Percentiles rank a stretch among this genome's conserved stretches.
phyloP scores from a whole-genome alignment of 2,113 vertebrate genomes.

The Chaenocephalus aceratus region DNA sequence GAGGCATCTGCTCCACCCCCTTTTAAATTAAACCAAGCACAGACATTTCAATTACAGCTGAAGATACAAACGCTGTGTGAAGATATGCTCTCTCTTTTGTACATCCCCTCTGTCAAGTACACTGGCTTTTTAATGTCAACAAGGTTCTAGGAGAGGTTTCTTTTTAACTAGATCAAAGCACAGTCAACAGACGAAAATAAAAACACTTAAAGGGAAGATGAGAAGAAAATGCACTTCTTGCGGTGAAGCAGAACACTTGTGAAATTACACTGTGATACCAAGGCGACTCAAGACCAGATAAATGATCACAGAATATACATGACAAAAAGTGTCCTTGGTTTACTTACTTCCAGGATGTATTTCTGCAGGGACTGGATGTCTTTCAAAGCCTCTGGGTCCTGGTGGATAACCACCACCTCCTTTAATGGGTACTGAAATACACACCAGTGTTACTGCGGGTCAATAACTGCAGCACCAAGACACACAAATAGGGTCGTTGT shows the following conservation, averaged over 20 bases:
- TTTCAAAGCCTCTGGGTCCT: conserved; percentile 91
- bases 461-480: not conserved
- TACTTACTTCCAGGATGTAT: conserved; percentile 94
- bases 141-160: not conserved
- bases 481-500: not conserved
- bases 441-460: conserved; percentile 26
- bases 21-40: not conserved
- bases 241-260: not conserved
- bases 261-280: not conserved
- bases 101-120: conserved; percentile 5
- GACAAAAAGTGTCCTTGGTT: not conserved
- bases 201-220: not conserved
- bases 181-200: not conserved
- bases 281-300: not conserved
- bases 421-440: conserved; percentile 93
- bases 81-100: conserved; percentile 16
- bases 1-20: conserved; percentile 9
- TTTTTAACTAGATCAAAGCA: conserved; percentile 19
- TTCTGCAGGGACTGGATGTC: conserved; percentile 93
- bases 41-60: conserved; percentile 30
- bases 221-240: not conserved
- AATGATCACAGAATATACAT: not conserved
- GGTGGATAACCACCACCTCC: conserved; percentile 96
- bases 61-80: conserved; percentile 8
- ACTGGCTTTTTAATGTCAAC: conserved; percentile 23